Percentiles rank a stretch among this genome's conserved stretches.
Evolutionary conservation across 2,113 vertebrate species (phyloP).

Genomic region (Benitochromis conjunctus): DNA sequence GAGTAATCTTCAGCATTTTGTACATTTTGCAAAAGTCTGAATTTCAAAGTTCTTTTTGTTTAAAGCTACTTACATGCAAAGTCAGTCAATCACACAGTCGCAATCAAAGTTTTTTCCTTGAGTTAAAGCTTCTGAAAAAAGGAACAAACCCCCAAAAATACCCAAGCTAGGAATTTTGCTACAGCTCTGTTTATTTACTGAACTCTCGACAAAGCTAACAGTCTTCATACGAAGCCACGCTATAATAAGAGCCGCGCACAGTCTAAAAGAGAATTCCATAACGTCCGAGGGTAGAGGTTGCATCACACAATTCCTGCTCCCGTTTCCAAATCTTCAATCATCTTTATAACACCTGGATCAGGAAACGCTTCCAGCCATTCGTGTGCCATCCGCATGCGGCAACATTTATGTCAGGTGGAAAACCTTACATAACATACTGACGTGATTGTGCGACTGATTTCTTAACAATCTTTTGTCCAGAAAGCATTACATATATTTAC

Average conservation of each 20-base stretch:
- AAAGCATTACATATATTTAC: neutral
- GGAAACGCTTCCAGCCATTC: neutral
- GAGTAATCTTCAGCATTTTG: neutral
- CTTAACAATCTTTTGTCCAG: neutral
- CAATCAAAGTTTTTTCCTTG: neutral
- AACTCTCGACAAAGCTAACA: neutral
- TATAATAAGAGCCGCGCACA: neutral
- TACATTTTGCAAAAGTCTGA: neutral
- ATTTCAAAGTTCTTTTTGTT: neutral
- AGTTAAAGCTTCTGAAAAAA: neutral
- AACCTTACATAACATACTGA: neutral
- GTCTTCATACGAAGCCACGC: neutral
- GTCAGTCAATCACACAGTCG: neutral
- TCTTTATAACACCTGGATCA: neutral
- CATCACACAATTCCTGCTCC: neutral
- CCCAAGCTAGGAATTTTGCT: neutral
- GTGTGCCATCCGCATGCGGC: neutral
- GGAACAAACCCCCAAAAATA: neutral
- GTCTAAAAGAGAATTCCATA: neutral
- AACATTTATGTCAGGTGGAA: neutral
- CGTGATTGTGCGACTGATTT: neutral
- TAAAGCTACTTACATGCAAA: neutral
- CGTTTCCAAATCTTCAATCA: neutral
- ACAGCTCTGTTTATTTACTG: neutral
- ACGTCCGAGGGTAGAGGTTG: neutral